phyloP scores from a whole-genome alignment of 2,797 vertebrate genomes.

The Lacerta viridis region DNA sequence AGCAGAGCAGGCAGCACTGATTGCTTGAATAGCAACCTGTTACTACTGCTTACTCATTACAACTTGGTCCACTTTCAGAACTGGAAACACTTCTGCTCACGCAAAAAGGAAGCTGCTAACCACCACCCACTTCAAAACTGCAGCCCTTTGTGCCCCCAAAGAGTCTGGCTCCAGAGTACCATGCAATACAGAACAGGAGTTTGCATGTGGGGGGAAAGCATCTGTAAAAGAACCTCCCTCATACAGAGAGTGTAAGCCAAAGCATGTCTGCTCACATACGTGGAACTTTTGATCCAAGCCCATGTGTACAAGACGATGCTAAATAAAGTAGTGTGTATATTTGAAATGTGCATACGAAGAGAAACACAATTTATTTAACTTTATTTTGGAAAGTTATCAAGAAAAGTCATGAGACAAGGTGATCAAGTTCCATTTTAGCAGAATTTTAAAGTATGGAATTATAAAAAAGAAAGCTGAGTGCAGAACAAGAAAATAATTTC shows the following conservation, averaged over 20 bases:
- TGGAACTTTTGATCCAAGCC: background rate
- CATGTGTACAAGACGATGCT: background rate
- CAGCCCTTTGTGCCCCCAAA: background rate
- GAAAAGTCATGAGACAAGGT: background rate
- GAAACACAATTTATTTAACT: background rate
- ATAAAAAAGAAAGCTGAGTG: background rate
- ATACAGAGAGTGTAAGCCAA: background rate
- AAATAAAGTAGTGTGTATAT: background rate
- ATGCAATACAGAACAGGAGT: background rate
- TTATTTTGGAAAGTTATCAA: background rate
- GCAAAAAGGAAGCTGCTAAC: background rate
- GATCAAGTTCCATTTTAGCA: background rate
- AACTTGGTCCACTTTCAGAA: background rate
- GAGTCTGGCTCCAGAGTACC: background rate
- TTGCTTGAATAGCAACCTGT: fast-evolving
- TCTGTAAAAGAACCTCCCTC: background rate
- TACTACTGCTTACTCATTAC: background rate
- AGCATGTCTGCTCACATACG: background rate
- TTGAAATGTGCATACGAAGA: background rate
- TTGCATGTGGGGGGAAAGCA: background rate
- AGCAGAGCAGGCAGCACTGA: fast-evolving
- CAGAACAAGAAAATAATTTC: background rate
- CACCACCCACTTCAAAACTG: too few species aligned
- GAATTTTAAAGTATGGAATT: background rate
- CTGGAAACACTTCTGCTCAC: background rate